phyloP scores from a whole-genome alignment of 2,797 vertebrate species.

The Meda fulgida region DNA sequence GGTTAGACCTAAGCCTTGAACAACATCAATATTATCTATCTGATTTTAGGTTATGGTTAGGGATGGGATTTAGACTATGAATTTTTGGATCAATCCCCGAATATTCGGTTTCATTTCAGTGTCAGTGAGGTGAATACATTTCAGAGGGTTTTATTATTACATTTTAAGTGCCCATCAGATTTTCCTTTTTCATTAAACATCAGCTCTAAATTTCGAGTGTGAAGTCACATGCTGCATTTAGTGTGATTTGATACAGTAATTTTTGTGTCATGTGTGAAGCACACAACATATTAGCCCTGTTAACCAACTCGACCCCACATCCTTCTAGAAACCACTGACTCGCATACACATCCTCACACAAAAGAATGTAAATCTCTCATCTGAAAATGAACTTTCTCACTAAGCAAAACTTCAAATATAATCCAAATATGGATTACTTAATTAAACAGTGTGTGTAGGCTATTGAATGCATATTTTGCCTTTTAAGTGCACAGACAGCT shows the following conservation, averaged over 20 bases:
- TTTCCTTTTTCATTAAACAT: not conserved
- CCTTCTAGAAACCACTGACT: not conserved
- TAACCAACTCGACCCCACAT: not conserved
- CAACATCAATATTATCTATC: not conserved
- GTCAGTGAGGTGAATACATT: not conserved
- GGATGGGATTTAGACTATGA: not conserved
- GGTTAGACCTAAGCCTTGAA: not conserved
- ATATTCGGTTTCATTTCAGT: not conserved
- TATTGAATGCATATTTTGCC: not conserved
- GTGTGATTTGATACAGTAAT: not conserved
- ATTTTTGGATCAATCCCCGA: not conserved
- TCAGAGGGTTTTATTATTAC: not conserved
- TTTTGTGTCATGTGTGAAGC: not conserved
- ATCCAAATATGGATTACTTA: not conserved
- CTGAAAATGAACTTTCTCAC: not conserved
- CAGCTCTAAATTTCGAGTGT: no score
- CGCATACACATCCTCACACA: not conserved
- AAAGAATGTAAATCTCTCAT: not conserved
- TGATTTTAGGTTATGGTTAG: not conserved
- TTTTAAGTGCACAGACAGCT: not conserved
- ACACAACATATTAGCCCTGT: not conserved
- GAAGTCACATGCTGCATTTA: constrained; percentile 6
- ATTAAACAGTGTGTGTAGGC: not conserved
- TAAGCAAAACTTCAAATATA: not conserved
- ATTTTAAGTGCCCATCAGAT: not conserved